phyloP scores from a whole-genome alignment of 1,140 invertebrate species.

The Bombus pascuorum region DNA sequence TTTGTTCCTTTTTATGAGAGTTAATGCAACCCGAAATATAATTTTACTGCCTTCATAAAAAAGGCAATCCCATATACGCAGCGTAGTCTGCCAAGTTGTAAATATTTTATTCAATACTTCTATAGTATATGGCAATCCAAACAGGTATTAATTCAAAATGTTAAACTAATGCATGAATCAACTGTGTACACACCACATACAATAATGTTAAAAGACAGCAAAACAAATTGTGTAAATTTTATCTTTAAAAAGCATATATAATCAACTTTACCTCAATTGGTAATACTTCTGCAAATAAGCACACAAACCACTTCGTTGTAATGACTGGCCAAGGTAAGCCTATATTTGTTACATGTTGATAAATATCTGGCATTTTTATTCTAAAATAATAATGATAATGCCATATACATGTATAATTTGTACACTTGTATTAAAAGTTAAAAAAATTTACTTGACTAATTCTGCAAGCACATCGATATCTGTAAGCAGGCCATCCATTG shows the following conservation, averaged over 20 bases:
- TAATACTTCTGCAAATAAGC: slow-evolving; percentile 94
- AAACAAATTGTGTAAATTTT: slow-evolving; percentile 8
- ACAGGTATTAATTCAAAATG: slow-evolving; percentile 43
- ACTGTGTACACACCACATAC: slow-evolving; percentile 27
- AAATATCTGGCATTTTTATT: slow-evolving; percentile 89
- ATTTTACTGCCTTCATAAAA: slow-evolving; percentile 96
- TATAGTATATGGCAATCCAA: slow-evolving; percentile 49
- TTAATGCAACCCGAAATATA: slow-evolving; percentile 92
- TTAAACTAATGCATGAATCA: slow-evolving; percentile 37
- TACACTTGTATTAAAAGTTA: background rate
- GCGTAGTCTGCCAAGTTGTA: slow-evolving; percentile 87
- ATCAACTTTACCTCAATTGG: slow-evolving; percentile 88
- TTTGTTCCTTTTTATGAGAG: slow-evolving; percentile 89
- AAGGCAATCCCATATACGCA: slow-evolving; percentile 97
- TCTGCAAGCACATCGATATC: slow-evolving; percentile 95
- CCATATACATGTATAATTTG: background rate
- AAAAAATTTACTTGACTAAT: slow-evolving; percentile 85
- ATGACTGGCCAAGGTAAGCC: slow-evolving; percentile 93
- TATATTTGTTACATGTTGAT: slow-evolving; percentile 89
- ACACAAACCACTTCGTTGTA: slow-evolving; percentile 97
- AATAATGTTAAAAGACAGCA: slow-evolving; percentile 24
- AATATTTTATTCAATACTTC: slow-evolving; percentile 50
- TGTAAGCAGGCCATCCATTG: slow-evolving; percentile 93
- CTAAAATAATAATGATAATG: slow-evolving; percentile 78
- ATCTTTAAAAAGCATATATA: slow-evolving; percentile 14